phyloP scores from a whole-genome alignment of 2,113 vertebrate species.

The Plestiodon gilberti region DNA sequence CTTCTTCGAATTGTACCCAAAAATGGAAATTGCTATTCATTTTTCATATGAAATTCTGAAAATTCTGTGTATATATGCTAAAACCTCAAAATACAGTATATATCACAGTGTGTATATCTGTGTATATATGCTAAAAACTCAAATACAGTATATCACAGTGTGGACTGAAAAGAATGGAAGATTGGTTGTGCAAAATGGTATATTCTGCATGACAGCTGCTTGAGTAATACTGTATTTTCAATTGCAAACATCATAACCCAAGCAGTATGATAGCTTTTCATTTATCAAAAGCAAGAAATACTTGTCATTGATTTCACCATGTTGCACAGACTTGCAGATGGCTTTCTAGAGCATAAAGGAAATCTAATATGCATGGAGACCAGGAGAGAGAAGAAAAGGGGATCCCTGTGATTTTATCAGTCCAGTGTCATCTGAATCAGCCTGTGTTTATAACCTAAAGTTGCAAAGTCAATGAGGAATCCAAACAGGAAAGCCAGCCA shows the following conservation, averaged over 20 bases:
- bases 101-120: constrained; percentile 8
- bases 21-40: not conserved
- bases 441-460: constrained; percentile 73
- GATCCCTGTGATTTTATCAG: not conserved
- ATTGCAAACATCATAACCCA: not conserved
- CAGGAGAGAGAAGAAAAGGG: constrained; percentile 42
- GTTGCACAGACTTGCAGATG: constrained; percentile 4
- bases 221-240: constrained; percentile 9
- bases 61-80: constrained; percentile 5
- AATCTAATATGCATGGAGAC: constrained; percentile 26
- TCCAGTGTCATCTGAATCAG: constrained; percentile 60
- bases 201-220: not conserved
- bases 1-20: not conserved
- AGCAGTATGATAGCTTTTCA: constrained; percentile 22
- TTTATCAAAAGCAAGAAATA: constrained; percentile 25
- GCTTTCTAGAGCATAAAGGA: not conserved
- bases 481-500: constrained; percentile 79
- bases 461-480: constrained; percentile 68
- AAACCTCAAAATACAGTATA: no score
- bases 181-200: constrained; percentile 9
- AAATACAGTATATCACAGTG: not conserved
- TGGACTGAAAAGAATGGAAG: constrained; percentile 19
- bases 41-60: not conserved
- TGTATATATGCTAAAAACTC: not conserved
- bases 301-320: constrained; percentile 7